Evolutionary conservation across 2,797 vertebrate genomes (phyloP), one percentile per base, ranked within the genome.

Genomic region (Limosa lapponica): DNA sequence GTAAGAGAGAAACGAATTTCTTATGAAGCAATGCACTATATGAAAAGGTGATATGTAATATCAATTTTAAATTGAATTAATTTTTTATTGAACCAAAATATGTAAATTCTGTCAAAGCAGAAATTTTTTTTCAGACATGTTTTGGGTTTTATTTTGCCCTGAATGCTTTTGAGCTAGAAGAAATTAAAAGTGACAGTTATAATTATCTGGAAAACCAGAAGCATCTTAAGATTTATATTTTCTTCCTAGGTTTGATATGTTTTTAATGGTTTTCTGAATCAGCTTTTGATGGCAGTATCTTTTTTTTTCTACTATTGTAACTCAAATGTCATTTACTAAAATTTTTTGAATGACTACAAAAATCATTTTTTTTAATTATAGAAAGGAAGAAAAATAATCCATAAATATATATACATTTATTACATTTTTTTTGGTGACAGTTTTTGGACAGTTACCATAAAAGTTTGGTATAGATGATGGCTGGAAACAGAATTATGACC

Each of bases 191-290:
- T 58, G 43, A 14, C 55, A 51, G 36, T 74, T 77, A 23, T 36
- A 66, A 90, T 87, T 79, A 81, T 62, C 67, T 85, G 57, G 57
- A 59, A 94, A 77, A 83, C 17, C 17, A 87, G 75, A 73, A 77
- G 16, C 51, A 79, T 65, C 48, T 86, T 77, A 51, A 44, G 36
- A 69, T 28, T 74, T 72, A 14, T 39, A 19, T 55, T 75, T 90
- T 66, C 28, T 90, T 93, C 28, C n/a, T 55, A 24, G 3, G 4
- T 62, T 67, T 71, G 34, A 11, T 48, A 32, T 22, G 9, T 57
- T 66, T 85, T 62, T 70, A 46, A 80, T 82, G 16, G 7, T 51
- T 87, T 84, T 82, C 36, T 73, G n/a, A 73, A 80, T 5, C 41
- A 28, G n/a, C 16, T 91, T 90, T 77, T 87, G 52, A 74, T 83